Base-by-base conservation (phyloP, 2,797 vertebrate genomes). In the Kryptopterus vitreolus region DNA sequence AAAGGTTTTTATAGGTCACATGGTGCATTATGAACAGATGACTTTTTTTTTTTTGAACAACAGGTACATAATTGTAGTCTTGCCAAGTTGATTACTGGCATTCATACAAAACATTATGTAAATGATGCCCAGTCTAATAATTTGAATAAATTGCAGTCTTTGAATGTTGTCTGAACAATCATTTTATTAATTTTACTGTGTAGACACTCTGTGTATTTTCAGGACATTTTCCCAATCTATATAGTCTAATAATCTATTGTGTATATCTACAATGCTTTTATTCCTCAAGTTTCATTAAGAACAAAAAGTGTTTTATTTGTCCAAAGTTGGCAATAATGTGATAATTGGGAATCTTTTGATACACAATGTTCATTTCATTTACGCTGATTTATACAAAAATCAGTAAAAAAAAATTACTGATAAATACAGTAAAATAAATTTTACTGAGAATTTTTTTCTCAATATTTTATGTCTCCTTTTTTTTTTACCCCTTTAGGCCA, bases 401-500 rank as follows among this genome's bases (percentile, higher is more conserved):
- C 38, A 26, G 12, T 46, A 24, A 26, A 68, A 48, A 26, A 66
- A 12, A 69, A 50, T 2, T 18, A 16, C 26, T 48, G 15, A 3
- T n/a, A 9, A 24, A 29, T 29, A 50, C 29, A 26, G 13, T 38
- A 33, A 55, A 76, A 76, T 3, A n/a, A n/a, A n/a, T n/a, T n/a
- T n/a, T n/a, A n/a, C n/a, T n/a, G n/a, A n/a, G n/a, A n/a, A n/a
- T n/a, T n/a, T n/a, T n/a, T n/a, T n/a, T n/a, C n/a, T n/a, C 26
- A 38, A 31, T 16, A 46, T 61, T 82, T 57, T 58, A 11, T 31
- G 9, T 18, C 26, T 5, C 69, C n/a, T n/a, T n/a, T 68, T 59
- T 66, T 61, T 68, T 73, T 46, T 73, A 33, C 38, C 26, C n/a
- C 58, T 83, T n/a, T 92, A 99, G 98, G 98, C 70, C 95, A 98